phyloP scores from a whole-genome alignment of 2,797 vertebrate species.

The Argentina silus region DNA sequence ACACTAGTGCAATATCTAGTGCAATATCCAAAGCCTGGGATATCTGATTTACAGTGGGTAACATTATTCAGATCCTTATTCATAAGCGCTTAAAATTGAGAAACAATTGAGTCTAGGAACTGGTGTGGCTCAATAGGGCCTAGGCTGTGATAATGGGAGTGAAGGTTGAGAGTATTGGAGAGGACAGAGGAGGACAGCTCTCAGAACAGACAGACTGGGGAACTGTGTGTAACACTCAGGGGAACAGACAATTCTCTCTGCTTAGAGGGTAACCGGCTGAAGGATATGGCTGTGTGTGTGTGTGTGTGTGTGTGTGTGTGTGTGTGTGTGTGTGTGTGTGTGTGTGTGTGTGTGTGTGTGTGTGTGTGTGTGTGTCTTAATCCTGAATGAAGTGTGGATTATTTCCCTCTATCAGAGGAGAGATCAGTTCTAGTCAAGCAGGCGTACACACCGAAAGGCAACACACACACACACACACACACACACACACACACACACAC shows the following conservation, averaged over 20 bases:
- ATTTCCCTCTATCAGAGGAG: constrained; percentile 30
- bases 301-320: constrained; percentile 14
- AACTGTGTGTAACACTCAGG: too few species aligned
- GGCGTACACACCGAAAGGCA: constrained; percentile 12
- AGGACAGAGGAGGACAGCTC: background rate
- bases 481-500: constrained; percentile 12
- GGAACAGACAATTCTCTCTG: background rate
- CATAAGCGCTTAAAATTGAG: too few species aligned
- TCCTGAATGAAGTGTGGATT: constrained; percentile 54
- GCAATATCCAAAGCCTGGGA: too few species aligned
- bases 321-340: constrained; percentile 9
- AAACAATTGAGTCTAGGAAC: too few species aligned
- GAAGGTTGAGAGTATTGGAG: too few species aligned
- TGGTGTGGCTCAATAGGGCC: too few species aligned
- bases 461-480: constrained; percentile 10
- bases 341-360: constrained; percentile 16
- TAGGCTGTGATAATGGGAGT: too few species aligned
- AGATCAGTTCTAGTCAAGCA: constrained; percentile 42
- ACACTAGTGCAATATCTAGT: too few species aligned
- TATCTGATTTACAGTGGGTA: too few species aligned
- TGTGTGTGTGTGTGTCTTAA: constrained; percentile 31
- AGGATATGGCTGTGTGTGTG: background rate
- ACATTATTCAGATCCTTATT: too few species aligned
- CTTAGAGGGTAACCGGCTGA: constrained; percentile 17
- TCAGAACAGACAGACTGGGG: background rate